phyloP scores from a whole-genome alignment of 2,888 invertebrate genomes.

The Criorhina ranunculi region DNA sequence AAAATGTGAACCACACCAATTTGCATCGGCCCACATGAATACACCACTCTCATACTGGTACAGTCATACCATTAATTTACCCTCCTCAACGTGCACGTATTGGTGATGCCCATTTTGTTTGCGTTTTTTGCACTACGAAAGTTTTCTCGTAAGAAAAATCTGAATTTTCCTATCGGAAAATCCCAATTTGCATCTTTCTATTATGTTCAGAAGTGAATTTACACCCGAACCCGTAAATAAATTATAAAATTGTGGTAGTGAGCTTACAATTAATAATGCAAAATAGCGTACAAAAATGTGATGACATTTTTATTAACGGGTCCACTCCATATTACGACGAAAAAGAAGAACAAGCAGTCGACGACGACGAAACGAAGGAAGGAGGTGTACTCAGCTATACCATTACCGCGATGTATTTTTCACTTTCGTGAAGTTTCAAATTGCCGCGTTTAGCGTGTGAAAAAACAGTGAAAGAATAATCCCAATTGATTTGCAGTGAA shows the following conservation, averaged over 20 bases:
- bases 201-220: conserved; percentile 45
- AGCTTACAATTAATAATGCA: conserved; percentile 15
- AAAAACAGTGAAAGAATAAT: conserved; percentile 9
- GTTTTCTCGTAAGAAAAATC: conserved; percentile 73
- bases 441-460: conserved; percentile 44
- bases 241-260: conserved; percentile 49
- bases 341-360: conserved; percentile 57
- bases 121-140: conserved; percentile 76
- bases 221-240: conserved; percentile 8
- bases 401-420: conserved; percentile 70
- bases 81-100: conserved; percentile 66
- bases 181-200: conserved; percentile 37
- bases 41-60: conserved; percentile 37
- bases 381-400: conserved; percentile 62
- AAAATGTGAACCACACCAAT: conserved; percentile 45
- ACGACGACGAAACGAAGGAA: conserved; percentile 58
- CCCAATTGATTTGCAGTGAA: conserved; percentile 23
- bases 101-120: conserved; percentile 77
- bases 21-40: conserved; percentile 56
- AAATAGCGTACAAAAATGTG: conserved; percentile 64
- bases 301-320: conserved; percentile 72
- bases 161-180: conserved; percentile 72
- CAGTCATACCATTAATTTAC: conserved; percentile 57
- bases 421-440: conserved; percentile 43
- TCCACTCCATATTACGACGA: conserved; percentile 72